A percentile compares a stretch with the other conserved stretches of the same genome.
Evolutionary conservation across 2,888 invertebrate genomes (phyloP).

Genomic region (Drosophila sordidapex): DNA sequence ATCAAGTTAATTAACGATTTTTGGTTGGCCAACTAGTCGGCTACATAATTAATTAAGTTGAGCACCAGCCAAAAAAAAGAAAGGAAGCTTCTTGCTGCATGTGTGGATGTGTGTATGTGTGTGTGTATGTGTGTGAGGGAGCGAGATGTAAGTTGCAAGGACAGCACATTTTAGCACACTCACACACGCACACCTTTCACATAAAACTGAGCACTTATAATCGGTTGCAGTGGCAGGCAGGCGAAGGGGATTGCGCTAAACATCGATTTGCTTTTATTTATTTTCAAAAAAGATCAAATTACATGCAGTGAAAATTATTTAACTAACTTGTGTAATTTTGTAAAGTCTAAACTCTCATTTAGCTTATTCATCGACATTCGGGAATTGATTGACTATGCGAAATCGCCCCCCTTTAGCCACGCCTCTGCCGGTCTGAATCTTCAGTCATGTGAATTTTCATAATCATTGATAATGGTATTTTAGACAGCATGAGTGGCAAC

Average conservation of each 20-base stretch:
- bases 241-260: not conserved
- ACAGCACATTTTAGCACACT: slow-evolving; percentile 36
- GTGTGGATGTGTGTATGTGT: slow-evolving; percentile 7
- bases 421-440: not conserved
- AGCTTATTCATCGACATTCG: not conserved
- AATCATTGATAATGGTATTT: slow-evolving; percentile 42
- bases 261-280: not conserved
- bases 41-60: slow-evolving; percentile 80
- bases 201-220: slow-evolving; percentile 16
- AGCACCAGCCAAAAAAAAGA: slow-evolving; percentile 41
- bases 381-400: not conserved
- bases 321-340: not conserved
- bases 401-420: not conserved
- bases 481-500: slow-evolving; percentile 20
- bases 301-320: not conserved
- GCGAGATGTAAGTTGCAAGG: slow-evolving; percentile 26
- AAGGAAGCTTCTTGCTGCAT: not conserved
- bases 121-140: not conserved
- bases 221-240: slow-evolving; percentile 24
- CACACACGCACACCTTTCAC: slow-evolving; percentile 7
- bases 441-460: slow-evolving; percentile 5
- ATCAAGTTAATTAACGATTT: slow-evolving; percentile 81
- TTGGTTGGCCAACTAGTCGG: slow-evolving; percentile 61
- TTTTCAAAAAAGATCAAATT: not conserved
- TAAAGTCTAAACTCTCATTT: not conserved